Evolutionary conservation across 2,797 vertebrate species (phyloP), one percentile per base, ranked within the genome.

Genomic region (Fistularia commersonii): DNA sequence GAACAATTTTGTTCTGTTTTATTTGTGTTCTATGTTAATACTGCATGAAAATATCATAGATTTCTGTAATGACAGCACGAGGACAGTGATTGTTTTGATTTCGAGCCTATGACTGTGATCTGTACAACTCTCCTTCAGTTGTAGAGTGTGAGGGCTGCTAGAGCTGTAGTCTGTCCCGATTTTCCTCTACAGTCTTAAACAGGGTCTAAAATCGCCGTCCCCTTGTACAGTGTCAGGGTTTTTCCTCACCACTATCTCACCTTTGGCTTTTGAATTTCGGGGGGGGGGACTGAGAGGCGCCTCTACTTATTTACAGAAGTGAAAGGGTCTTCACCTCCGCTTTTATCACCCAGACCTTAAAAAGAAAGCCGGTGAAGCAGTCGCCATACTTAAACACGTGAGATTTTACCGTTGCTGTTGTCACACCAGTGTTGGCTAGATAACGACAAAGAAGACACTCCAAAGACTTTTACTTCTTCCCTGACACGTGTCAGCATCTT

Each of bases 151-250:
- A 72, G 57, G 67, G 69, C 69, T 47, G 69, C 66, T 74, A 41
- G 63, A 69, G 67, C 72, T 57, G 62, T 73, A 11, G 72, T 23
- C 23, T 23, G 23, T 82, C 67, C 15, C 32, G 72, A 81, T 71
- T 73, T 77, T 88, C 79, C 83, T 89, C 81, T 77, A 80, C 81
- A 69, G 88, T 89, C 84, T 87, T 83, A 86, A 90, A 87, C 87
- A 85, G 86, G 87, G 87, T 90, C 68, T 79, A 65, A 67, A 47
- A 61, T 81, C 70, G 58, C 52, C 41, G 49, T 71, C 70, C 72
- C 65, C 69, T 50, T 67, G 69, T 75, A 48, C 66, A 60, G 65
- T 13, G 76, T 81, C 80, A 72, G 83, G 80, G 79, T 78, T 57
- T 65, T 74, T 66, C 69, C 72, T 69, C 51, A 58, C 55, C 56